Percentiles rank a stretch among this genome's conserved stretches.
Conservation (phyloP, 2,113 vertebrate genomes). For the Polypterus bichir region DNA sequence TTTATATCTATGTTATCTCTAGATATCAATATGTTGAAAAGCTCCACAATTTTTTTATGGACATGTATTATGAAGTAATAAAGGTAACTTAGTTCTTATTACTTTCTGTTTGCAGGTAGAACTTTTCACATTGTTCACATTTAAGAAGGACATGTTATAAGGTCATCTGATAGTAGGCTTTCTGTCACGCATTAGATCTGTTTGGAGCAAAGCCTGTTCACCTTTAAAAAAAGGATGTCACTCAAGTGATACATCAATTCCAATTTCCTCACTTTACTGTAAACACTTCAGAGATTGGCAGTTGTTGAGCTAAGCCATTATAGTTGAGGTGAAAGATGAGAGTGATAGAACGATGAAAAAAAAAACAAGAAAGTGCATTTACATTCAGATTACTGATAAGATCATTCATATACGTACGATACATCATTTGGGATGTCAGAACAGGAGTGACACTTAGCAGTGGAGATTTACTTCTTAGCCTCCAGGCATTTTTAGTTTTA, state of each 20-base stretch:
- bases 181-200: not conserved
- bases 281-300: conserved; percentile 28
- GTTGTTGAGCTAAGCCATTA: conserved; percentile 27
- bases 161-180: conserved; percentile 7
- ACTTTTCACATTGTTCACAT: too few species aligned
- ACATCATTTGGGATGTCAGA: conserved; percentile 21
- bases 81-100: too few species aligned
- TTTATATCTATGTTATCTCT: too few species aligned
- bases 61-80: too few species aligned
- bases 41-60: too few species aligned
- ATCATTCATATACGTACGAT: conserved; percentile 28
- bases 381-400: conserved; percentile 38
- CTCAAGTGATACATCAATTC: not conserved
- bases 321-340: conserved; percentile 21
- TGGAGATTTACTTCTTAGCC: too few species aligned
- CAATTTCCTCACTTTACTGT: conserved; percentile 9
- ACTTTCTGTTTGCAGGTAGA: too few species aligned
- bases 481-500: too few species aligned
- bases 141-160: not conserved
- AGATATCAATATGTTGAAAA: too few species aligned
- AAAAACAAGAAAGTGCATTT: conserved; percentile 22
- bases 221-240: not conserved
- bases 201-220: not conserved
- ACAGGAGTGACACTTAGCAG: too few species aligned
- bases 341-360: conserved; percentile 34